These are phyloP conservation scores for Drosophila willistoni DNA, from an alignment of 1,140 invertebrate species.

Conservation along the genomic window DNA sequence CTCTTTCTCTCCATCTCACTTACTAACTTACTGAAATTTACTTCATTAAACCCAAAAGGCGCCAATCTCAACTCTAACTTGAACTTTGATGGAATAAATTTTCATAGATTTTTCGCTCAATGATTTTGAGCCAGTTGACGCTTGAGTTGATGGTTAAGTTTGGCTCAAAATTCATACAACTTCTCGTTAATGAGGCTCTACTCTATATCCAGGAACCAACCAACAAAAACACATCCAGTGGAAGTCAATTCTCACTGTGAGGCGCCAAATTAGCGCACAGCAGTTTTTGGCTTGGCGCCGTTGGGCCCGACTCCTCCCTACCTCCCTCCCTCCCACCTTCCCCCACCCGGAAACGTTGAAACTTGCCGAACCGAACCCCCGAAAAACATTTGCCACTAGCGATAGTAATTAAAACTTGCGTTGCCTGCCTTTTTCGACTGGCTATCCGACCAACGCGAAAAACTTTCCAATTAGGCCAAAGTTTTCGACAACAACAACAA, in stretches of 20 bases:
- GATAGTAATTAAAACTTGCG: slow-evolving; percentile 79
- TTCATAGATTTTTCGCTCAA: not conserved
- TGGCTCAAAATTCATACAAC: slow-evolving; percentile 4
- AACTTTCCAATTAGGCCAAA: slow-evolving; percentile 80
- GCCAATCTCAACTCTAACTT: too few species aligned
- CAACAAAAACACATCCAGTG: slow-evolving; percentile 19
- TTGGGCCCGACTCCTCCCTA: too few species aligned
- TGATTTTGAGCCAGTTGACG: not conserved
- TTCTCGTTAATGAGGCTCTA: slow-evolving; percentile 7
- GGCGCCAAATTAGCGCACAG: slow-evolving; percentile 74
- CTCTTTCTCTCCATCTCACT: too few species aligned
- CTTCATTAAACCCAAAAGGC: too few species aligned
- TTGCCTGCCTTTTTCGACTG: slow-evolving; percentile 67
- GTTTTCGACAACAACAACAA: slow-evolving; percentile 57
- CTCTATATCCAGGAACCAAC: not conserved
- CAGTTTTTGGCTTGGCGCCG: slow-evolving; percentile 27
- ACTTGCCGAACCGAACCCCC: slow-evolving; percentile 1
- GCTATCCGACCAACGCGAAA: slow-evolving; percentile 41
- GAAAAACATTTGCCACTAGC: slow-evolving; percentile 66
- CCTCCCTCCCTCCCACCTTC: not conserved
- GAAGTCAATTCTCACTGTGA: slow-evolving; percentile 69
- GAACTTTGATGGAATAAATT: too few species aligned
- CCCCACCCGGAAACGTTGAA: not conserved
- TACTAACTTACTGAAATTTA: too few species aligned
- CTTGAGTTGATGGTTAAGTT: not conserved